Base-by-base conservation (phyloP, 2,888 invertebrate genomes). In the Gari tellinella region DNA sequence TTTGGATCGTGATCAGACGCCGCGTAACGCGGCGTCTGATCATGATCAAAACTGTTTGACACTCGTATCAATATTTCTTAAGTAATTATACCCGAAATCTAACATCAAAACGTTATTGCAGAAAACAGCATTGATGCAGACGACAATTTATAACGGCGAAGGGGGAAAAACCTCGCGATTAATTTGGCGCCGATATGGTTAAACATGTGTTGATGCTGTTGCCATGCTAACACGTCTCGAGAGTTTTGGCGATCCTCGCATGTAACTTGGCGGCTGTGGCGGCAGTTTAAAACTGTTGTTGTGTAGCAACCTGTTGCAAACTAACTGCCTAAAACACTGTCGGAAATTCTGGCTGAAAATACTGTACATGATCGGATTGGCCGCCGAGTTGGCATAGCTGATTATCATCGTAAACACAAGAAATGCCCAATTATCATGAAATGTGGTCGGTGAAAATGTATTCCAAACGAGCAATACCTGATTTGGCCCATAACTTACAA, bases 401-500 rank as follows among this genome's bases (percentile, higher is more conserved):
- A 92, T 86, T 37, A 90, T 87, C 81, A 90, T 92, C 7, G 90
- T 89, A 61, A 91, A 87, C 8, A 91, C 91, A 23, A 87, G 82
- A 57, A 85, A 87, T 0, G 87, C 78, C 90, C 91, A 91, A 15
- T 86, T 90, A 45, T 88, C 85, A 52, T 89, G 88, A 70, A 92
- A 90, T 5, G 84, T 83, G 5, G 81, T 78, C 1, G 78, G 74
- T 8, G 88, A 80, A 48, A 91, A 73, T 0, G 89, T 89, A 56
- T 87, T 88, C 81, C 90, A 91, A 38, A 92, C 69, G 0, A 92
- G 86, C 17, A 91, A 78, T 8, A 90, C 86, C 72, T 93, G 92
- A 37, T 92, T 90, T 1, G 93, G 93, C 1, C 92, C 92, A 82
- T 93, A 93, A 82, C 92, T 92, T 38, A 92, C 64, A 80, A 93